These are phyloP conservation scores for Nesospiza acunhae DNA, from an alignment of 2,113 vertebrate species.

Conservation along the genomic window DNA sequence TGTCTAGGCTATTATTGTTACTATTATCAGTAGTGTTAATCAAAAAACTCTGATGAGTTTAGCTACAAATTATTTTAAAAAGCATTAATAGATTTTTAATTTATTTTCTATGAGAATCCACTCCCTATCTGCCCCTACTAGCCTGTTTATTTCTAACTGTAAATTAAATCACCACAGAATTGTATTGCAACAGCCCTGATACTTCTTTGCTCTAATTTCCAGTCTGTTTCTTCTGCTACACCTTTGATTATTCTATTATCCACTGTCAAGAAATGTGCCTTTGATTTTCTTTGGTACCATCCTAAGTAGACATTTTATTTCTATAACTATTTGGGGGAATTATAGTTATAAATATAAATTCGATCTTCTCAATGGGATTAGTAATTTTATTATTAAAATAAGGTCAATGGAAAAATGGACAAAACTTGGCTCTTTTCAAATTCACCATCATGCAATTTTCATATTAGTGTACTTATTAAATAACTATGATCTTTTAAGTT, in stretches of 20 bases:
- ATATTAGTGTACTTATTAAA: background rate
- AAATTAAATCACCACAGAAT: background rate
- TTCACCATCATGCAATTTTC: background rate
- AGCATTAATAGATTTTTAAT: background rate
- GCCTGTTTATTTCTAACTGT: background rate
- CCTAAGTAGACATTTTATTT: background rate
- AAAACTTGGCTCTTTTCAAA: background rate
- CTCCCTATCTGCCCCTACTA: background rate
- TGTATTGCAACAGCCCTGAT: background rate
- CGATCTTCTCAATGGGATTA: background rate
- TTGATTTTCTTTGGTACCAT: background rate
- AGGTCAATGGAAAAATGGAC: background rate
- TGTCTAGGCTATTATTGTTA: background rate
- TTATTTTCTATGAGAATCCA: background rate
- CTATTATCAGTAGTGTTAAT: background rate
- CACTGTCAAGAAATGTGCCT: background rate
- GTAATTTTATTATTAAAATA: background rate
- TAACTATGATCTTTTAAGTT: background rate
- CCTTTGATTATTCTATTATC: background rate
- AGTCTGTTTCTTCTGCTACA: background rate
- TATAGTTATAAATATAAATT: background rate
- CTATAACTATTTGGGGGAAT: background rate
- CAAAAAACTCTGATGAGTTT: background rate
- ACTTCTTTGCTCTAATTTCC: background rate
- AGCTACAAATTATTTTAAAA: background rate